These are phyloP conservation scores for Megaceryle alcyon DNA, from an alignment of 2,797 vertebrate species.

Conservation along the genomic window DNA sequence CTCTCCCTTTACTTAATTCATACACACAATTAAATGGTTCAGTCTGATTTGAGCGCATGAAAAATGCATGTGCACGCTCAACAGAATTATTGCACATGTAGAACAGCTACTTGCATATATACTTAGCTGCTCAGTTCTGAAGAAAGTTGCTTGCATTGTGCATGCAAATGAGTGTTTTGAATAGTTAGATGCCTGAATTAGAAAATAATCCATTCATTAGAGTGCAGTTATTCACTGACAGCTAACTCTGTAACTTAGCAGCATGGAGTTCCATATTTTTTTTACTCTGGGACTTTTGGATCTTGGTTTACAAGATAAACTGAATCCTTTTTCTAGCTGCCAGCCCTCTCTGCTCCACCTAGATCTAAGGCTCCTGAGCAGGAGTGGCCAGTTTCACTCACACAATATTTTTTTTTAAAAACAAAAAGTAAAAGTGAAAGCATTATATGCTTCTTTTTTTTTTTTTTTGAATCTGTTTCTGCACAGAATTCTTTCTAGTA, in stretches of 20 bases:
- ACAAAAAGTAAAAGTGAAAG: constrained; percentile 3
- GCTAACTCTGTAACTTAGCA: not conserved
- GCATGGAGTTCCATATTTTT: not conserved
- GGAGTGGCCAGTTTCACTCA: not conserved
- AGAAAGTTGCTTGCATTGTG: not conserved
- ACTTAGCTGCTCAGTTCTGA: not conserved
- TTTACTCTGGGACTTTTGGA: not conserved
- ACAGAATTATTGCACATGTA: not conserved
- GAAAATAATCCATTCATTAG: not conserved
- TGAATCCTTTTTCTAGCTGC: not conserved
- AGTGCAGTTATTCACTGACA: not conserved
- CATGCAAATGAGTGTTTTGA: not conserved
- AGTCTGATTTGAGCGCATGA: not conserved
- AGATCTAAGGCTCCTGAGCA: not conserved
- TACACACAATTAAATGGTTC: not conserved
- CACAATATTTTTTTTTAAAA: constrained; percentile 64
- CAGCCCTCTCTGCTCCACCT: not conserved
- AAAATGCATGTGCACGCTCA: not conserved
- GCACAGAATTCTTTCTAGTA: constrained; percentile 65
- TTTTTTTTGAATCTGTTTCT: constrained; percentile 45
- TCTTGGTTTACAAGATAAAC: constrained; percentile 5
- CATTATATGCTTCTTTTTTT: constrained; percentile 13
- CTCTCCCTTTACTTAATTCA: not conserved
- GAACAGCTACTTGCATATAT: not conserved
- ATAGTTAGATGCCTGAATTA: not conserved